Base-by-base conservation (phyloP, 2,888 invertebrate genomes). In the Hyles lineata region DNA sequence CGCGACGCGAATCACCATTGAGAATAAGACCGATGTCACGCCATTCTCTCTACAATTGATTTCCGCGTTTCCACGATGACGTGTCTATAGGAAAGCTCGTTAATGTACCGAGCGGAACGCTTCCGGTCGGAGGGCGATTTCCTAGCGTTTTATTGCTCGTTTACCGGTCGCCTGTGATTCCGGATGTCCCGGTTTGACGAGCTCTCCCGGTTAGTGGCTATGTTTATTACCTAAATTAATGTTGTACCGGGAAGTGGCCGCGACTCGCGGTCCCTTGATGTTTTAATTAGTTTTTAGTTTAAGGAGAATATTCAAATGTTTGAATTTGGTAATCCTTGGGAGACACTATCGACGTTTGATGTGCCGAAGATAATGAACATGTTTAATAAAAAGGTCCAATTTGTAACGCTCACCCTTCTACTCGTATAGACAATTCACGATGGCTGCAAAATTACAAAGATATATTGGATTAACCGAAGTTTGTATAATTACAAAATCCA, bases 151-250 rank as follows among this genome's bases (percentile, higher is more conserved):
- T 67, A 67, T 67, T 67, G 67, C 67, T 50, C 43, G 50, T 67
- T 67, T 67, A 67, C 67, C 67, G 67, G 43, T 67, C 67, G 67
- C 43, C 67, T 50, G 43, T 67, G 67, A 67, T 67, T 67, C 67
- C 67, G 67, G 67, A 67, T 50, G 67, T 67, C 50, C 67, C 67
- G 67, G 67, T 67, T 29, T 67, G 50, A 67, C 43, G 67, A n/a
- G 67, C 50, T 50, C 50, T 67, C 50, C 67, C 11, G 21, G 67
- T 72, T 72, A 25, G 43, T 19, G 50, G 43, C 23, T 21, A 21
- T 15, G 50, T 50, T 50, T 67, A 43, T 21, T 43, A 21, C 23
- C 23, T 23, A 50, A 35, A n/a, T 62, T 32, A 35, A 17, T 55
- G 55, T n/a, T 19, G 5, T 50, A 67, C 23, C 4, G 25, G 55